Base-by-base conservation (phyloP, 2,797 vertebrate genomes). In the Babyrousa celebensis region DNA sequence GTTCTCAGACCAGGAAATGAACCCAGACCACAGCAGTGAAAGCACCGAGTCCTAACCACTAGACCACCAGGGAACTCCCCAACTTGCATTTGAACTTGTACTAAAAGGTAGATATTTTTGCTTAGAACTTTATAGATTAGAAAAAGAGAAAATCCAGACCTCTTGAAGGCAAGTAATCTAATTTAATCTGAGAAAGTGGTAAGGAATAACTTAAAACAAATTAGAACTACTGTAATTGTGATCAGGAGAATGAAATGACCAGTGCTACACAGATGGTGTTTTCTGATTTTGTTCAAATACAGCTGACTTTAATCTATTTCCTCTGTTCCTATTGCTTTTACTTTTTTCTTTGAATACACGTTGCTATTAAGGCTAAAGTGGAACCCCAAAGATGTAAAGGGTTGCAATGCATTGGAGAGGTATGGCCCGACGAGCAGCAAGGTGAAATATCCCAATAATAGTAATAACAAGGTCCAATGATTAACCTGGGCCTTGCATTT, bases 261-360 rank as follows among this genome's bases (percentile, higher is more conserved):
- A 63, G 3, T 29, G 3, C 40, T 29, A 54, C 10, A 89, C 10
- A 89, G 36, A 93, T 43, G 5, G 9, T 58, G 58, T 85, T 68
- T 79, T 96, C 68, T 79, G 27, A 58, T 40, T 89, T 96, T 85
- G 32, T 74, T 85, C 94, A 72, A 85, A 65, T 84, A 60, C 4
- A 80, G 12, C 16, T 36, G 12, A 79, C 29, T 95, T 94, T 60
- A 29, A 70, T 65, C 15, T 72, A 15, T 36, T 85, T 78, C 43
- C 63, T 91, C 85, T 89, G 7, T 62, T 48, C 3, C 8, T 56
- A 56, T 6, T 78, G 6, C 10, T 65, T 87, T 95, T 77, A n/a
- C 8, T 68, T 85, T 86, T 91, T 75, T 43, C 7, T 72, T 88
- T 95, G 12, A 23, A 25, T 77, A 21, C 65, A 21, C 21, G 4